phyloP scores from a whole-genome alignment of 2,113 vertebrate species.

The Ictalurus punctatus region DNA sequence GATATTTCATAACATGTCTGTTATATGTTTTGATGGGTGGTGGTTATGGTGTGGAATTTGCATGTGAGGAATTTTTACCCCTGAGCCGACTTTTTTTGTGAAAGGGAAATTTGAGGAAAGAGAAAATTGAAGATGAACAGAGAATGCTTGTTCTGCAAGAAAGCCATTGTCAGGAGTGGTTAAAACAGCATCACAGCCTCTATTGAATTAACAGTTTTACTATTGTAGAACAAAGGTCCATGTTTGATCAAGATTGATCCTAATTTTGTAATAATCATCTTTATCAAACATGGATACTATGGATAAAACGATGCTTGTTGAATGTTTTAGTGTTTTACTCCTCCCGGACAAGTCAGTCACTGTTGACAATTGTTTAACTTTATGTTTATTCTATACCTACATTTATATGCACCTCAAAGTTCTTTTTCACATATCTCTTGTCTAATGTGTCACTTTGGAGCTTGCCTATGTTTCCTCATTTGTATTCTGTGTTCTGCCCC shows the following conservation, averaged over 20 bases:
- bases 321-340: neutral
- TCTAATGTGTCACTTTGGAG: neutral
- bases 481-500: neutral
- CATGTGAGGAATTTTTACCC: neutral
- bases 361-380: neutral
- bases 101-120: neutral
- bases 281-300: neutral
- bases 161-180: neutral
- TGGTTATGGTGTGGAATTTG: constrained; percentile 20
- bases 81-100: neutral
- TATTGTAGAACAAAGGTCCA: neutral
- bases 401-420: neutral
- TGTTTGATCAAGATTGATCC: neutral
- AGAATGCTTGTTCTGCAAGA: neutral
- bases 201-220: neutral
- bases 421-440: neutral
- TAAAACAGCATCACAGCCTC: neutral
- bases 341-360: neutral
- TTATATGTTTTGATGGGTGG: constrained; percentile 1
- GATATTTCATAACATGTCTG: neutral
- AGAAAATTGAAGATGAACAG: neutral
- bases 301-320: neutral
- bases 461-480: neutral
- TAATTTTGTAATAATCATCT: neutral
- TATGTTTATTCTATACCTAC: neutral